These are phyloP conservation scores for Carposina sasakii DNA, from an alignment of 1,140 invertebrate genomes.

Conservation along the genomic window DNA sequence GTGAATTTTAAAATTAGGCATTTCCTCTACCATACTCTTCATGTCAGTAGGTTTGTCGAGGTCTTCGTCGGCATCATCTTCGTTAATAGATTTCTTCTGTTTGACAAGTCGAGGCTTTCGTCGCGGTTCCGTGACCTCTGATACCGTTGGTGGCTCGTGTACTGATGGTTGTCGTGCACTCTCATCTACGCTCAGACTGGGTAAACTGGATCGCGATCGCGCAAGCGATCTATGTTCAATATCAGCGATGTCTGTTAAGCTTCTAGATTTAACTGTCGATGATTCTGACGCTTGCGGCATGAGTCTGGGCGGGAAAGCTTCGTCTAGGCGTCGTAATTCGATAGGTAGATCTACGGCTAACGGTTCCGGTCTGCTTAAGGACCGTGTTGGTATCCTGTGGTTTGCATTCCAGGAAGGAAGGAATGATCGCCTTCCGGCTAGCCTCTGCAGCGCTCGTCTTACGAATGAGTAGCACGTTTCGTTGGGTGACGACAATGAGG, in stretches of 20 bases:
- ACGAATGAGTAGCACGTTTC: conserved; percentile 97
- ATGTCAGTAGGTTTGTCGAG: conserved; percentile 78
- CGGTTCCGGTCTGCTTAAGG: conserved; percentile 71
- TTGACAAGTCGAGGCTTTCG: conserved; percentile 82
- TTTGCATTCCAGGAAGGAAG: conserved; percentile 82
- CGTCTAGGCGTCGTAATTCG: conserved; percentile 89
- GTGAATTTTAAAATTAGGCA: conserved; percentile 75
- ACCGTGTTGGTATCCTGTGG: conserved; percentile 69
- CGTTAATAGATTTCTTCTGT: conserved; percentile 84
- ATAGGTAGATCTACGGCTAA: conserved; percentile 82
- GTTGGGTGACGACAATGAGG: conserved; percentile 90
- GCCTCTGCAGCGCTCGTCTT: conserved; percentile 87
- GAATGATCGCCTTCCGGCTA: conserved; percentile 87
- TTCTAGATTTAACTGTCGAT: conserved; percentile 81
- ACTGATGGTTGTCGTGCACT: conserved; percentile 35
- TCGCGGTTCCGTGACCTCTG: conserved; percentile 42
- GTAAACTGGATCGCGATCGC: conserved; percentile 82
- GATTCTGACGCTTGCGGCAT: conserved; percentile 71
- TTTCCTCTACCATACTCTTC: conserved; percentile 74
- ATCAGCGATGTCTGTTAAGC: conserved; percentile 85
- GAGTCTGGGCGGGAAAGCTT: conserved; percentile 72
- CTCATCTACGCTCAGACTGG: conserved; percentile 74
- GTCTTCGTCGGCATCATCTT: conserved; percentile 78
- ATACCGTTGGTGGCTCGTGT: conserved; percentile 36
- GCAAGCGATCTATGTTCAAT: conserved; percentile 79